Evolutionary conservation across 2,797 vertebrate species (phyloP).

Genomic region (Ptychobarbus kaznakovi): DNA sequence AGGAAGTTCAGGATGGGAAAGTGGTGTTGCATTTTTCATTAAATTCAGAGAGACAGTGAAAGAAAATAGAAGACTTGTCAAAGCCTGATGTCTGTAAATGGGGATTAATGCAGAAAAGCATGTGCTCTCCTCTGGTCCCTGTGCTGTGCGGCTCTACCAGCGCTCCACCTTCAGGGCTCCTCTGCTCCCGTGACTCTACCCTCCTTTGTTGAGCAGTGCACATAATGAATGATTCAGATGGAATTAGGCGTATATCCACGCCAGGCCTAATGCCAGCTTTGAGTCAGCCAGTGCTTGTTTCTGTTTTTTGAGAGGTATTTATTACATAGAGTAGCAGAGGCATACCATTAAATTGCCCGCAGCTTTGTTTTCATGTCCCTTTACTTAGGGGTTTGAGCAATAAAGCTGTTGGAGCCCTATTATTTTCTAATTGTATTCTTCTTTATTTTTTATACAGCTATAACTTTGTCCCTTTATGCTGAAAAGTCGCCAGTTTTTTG

Average conservation of each 20-base stretch:
- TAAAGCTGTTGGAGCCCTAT: not conserved
- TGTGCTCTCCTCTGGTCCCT: not conserved
- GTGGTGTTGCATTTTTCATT: conserved; percentile 54
- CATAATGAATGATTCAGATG: conserved; percentile 28
- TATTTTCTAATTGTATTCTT: not conserved
- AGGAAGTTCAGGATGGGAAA: conserved; percentile 29
- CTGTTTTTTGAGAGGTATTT: not conserved
- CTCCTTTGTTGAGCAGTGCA: not conserved
- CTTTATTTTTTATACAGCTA: not conserved
- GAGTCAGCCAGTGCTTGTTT: conserved; percentile 22
- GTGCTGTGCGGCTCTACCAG: not conserved
- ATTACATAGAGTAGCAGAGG: not conserved
- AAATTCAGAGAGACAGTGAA: conserved; percentile 28
- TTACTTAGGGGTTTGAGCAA: not conserved
- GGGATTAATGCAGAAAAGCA: conserved; percentile 24
- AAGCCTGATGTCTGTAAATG: conserved; percentile 12
- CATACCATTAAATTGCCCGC: not conserved
- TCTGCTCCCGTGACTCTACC: not conserved
- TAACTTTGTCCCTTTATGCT: not conserved
- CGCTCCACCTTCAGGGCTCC: not conserved
- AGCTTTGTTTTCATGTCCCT: conserved; percentile 2
- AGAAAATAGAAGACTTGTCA: conserved; percentile 25
- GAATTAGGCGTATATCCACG: conserved; percentile 39
- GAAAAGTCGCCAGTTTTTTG: not conserved
- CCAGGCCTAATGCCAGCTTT: conserved; percentile 26